phyloP scores from a whole-genome alignment of 1,140 invertebrate genomes.

The Bombus waltoni region DNA sequence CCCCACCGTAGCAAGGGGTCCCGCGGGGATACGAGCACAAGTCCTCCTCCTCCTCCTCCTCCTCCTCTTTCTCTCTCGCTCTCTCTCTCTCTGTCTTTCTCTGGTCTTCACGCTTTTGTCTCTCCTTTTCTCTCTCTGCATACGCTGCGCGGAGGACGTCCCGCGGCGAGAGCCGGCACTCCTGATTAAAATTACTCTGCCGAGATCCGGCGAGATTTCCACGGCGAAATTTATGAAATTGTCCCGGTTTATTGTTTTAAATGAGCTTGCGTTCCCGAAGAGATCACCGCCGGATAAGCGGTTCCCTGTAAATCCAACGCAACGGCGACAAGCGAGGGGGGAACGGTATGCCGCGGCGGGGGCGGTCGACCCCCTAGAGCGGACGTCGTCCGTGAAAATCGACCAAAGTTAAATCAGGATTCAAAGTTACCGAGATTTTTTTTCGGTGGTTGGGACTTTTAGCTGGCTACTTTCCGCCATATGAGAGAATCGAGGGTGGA shows the following conservation, averaged over 20 bases:
- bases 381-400: slow-evolving; percentile 58
- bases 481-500: too few relatives aligned
- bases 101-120: too few relatives aligned
- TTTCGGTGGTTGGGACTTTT: background rate
- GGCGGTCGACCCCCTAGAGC: slow-evolving; percentile 65
- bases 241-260: slow-evolving; percentile 75
- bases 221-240: slow-evolving; percentile 74
- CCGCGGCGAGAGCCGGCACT: slow-evolving; percentile 67
- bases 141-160: slow-evolving; percentile 43
- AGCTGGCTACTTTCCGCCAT: too few relatives aligned
- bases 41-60: background rate
- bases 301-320: slow-evolving; percentile 65
- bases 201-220: slow-evolving; percentile 71
- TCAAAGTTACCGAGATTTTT: slow-evolving; percentile 34
- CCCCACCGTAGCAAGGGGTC: slow-evolving; percentile 51
- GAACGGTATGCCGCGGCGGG: slow-evolving; percentile 34
- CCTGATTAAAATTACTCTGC: slow-evolving; percentile 74
- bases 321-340: slow-evolving; percentile 20
- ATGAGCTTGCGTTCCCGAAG: slow-evolving; percentile 69
- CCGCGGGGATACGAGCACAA: slow-evolving; percentile 19
- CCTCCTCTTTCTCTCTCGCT: slow-evolving; percentile 1
- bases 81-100: background rate
- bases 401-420: slow-evolving; percentile 56
- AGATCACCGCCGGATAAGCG: slow-evolving; percentile 70
- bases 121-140: slow-evolving; percentile 4